A percentile compares a stretch with the other conserved stretches of the same genome.
Evolutionary conservation across 2,888 invertebrate species (phyloP).

Genomic region (Eilema sororculum): DNA sequence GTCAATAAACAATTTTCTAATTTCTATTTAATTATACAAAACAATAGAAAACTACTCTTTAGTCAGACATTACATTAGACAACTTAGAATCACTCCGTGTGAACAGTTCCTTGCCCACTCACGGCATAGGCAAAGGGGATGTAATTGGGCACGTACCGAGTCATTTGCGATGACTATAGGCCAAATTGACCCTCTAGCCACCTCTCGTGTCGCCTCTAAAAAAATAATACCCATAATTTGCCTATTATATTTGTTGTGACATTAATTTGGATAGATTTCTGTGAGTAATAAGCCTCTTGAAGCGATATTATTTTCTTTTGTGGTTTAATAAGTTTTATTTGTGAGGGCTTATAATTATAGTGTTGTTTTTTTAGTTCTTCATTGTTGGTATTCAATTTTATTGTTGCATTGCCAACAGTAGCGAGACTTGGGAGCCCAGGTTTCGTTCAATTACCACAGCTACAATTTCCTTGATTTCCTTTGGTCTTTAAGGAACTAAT

Average conservation of each 20-base stretch:
- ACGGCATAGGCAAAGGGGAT: conserved; percentile 34
- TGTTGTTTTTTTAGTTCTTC: neutral
- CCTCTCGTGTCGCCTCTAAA: conserved; percentile 33
- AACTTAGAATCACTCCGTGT: conserved; percentile 30
- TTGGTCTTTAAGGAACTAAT: too few species aligned
- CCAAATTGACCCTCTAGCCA: conserved; percentile 57
- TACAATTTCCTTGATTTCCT: too few species aligned
- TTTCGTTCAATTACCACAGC: too few species aligned
- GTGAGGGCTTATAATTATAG: neutral
- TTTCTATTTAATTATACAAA: too few species aligned
- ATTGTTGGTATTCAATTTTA: too few species aligned
- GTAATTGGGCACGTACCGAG: conserved; percentile 68
- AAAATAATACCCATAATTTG: conserved; percentile 38
- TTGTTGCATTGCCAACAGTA: too few species aligned
- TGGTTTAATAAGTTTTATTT: conserved; percentile 4
- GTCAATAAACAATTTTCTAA: too few species aligned
- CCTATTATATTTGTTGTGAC: conserved; percentile 37
- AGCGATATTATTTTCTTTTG: conserved; percentile 31
- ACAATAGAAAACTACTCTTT: neutral
- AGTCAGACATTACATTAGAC: neutral
- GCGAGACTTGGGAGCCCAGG: too few species aligned
- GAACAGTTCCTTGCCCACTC: conserved; percentile 3
- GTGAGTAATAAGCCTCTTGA: conserved; percentile 28
- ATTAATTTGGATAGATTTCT: conserved; percentile 35
- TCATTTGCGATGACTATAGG: conserved; percentile 56